Evolutionary conservation across 2,888 invertebrate species (phyloP), one percentile per base, ranked within the genome.

Genomic region (Caenorhabditis angaria): DNA sequence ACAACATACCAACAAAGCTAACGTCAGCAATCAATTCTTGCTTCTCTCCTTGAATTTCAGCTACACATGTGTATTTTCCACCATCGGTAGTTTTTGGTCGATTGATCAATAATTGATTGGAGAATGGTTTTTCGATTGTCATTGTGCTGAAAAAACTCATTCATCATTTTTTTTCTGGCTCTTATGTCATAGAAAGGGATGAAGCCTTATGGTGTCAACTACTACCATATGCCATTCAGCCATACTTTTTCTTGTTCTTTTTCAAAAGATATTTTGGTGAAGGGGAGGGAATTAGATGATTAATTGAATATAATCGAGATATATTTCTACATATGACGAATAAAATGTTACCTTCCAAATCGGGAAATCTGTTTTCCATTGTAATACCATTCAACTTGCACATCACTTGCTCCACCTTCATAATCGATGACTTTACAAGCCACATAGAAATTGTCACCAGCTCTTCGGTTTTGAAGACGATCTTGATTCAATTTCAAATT

Each of bases 71-170:
- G 62, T 80, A 82, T 48, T 70, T 65, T 29, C 77, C 80, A 6
- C 76, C 70, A 54, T 82, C 80, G 4, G 69, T 50, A 48, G 59
- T 66, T 57, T 74, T 77, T 0, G 80, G 76, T 0, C 76, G 73
- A 54, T 77, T 76, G 47, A 80, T 78, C 76, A 82, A 74, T 53
- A 82, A 51, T 65, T 80, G 82, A 58, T 66, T 78, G 14, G 76
- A 63, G 55, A 74, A 69, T 12, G 80, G 71, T 68, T 72, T 68
- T 48, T 76, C 71, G 47, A 82, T 77, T 2, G 80, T 76, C 80
- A 80, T 80, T 20, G 76, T 70, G 41, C 82, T 82, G 69, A 59
- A 78, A 67, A 65, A 61, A 50, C 59, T 65, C 54, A 65, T 62
- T 64, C 35, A 58, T 63, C 57, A 63, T 24, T 35, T 61, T 41